Base-by-base conservation (phyloP, 2,888 invertebrate genomes). In the Rhabditophanes sp. region DNA sequence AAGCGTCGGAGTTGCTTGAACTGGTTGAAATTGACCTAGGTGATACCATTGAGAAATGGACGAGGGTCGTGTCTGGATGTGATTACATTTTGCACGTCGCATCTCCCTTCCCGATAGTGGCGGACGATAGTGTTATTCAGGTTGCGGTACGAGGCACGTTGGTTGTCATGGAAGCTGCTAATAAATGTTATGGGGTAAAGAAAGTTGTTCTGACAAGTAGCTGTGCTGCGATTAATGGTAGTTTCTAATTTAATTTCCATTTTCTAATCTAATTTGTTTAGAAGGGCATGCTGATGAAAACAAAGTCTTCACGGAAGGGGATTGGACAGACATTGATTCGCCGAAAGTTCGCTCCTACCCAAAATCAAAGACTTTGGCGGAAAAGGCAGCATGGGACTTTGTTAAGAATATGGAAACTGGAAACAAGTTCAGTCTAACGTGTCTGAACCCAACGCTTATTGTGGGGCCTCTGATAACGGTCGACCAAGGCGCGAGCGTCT, bases 201-300 rank as follows among this genome's bases (percentile, higher is more conserved):
- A 61, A 70, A 33, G 67, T 72, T 12, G 69, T 72, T 5, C 44
- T 72, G 20, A 73, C 72, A 3, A 70, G 70, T 39, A 69, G 70
- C 27, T 51, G 50, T 21, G 38, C 51, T 2, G 51, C 51, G 12
- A 36, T 51, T 14, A 51, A 51, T 30, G 51, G 50, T 51, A 25
- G 18, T 35, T 31, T n/a, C 4, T n/a, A 11, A 2, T 35, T 12
- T 37, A 15, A 8, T 26, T 19, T 26, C n/a, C 9, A 6, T n/a
- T 42, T 39, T 40, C 29, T n/a, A n/a, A n/a, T n/a, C n/a, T n/a
- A n/a, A n/a, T n/a, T n/a, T n/a, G 4, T 30, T n/a, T 17, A 45
- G 46, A 47, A 24, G 51, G 51, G 6, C 50, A 50, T 30, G 35
- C 37, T 23, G 46, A 50, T 37, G 26, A 37, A 17, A 36, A 37